These are phyloP conservation scores for Octopus sinensis DNA, from an alignment of 1,140 invertebrate species.

Conservation along the genomic window DNA sequence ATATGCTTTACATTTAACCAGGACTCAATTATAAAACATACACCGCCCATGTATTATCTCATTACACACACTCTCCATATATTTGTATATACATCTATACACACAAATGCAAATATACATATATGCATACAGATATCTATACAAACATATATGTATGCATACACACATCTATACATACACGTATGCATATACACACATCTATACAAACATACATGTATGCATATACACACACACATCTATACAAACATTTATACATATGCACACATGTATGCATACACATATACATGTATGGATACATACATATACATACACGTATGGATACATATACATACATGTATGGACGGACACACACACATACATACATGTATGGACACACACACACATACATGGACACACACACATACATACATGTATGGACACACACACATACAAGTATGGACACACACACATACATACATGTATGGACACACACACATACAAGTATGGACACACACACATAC, in stretches of 20 bases:
- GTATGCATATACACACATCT: background rate
- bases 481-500: background rate
- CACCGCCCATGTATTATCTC: too few species aligned
- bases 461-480: background rate
- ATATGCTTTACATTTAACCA: too few species aligned
- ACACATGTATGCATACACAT: background rate
- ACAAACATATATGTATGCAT: too few species aligned
- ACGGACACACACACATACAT: background rate
- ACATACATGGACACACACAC: background rate
- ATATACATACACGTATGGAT: background rate
- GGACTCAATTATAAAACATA: too few species aligned
- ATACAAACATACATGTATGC: background rate
- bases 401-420: background rate
- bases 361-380: background rate
- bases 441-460: background rate
- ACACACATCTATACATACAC: background rate
- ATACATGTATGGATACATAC: background rate
- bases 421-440: background rate
- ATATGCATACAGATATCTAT: too few species aligned
- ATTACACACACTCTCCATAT: too few species aligned
- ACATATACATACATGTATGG: background rate
- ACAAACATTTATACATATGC: slow-evolving; percentile 9
- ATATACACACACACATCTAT: background rate
- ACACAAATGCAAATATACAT: too few species aligned
- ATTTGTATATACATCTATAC: too few species aligned